Conservation (phyloP, 2,888 invertebrate genomes). For the Ennomos fuscantarius region DNA sequence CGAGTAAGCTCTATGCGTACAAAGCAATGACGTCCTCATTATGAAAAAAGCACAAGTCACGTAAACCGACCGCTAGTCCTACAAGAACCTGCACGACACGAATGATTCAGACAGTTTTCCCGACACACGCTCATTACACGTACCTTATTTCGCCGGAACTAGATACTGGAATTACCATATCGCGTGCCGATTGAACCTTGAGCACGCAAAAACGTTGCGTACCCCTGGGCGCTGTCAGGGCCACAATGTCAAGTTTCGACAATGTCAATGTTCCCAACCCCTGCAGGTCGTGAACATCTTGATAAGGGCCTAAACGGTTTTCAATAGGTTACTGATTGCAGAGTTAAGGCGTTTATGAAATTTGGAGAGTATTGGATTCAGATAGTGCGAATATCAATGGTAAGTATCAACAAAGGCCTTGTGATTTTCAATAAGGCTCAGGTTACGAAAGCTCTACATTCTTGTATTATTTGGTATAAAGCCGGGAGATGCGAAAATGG, state of each 20-base stretch:
- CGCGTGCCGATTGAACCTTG: constrained; percentile 67
- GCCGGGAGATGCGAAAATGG: neutral
- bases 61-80: neutral
- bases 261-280: constrained; percentile 28
- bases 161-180: constrained; percentile 68
- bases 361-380: constrained; percentile 9
- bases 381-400: constrained; percentile 15
- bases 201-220: constrained; percentile 53
- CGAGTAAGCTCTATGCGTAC: no score
- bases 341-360: constrained; percentile 12
- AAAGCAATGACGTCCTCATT: no score
- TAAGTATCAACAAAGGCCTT: neutral
- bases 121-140: constrained; percentile 3
- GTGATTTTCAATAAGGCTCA: constrained; percentile 6
- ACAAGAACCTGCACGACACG: constrained; percentile 1
- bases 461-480: neutral
- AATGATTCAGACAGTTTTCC: constrained; percentile 23
- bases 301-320: constrained; percentile 25
- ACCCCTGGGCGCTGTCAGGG: constrained; percentile 32
- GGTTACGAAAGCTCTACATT: constrained; percentile 4
- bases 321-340: constrained; percentile 26
- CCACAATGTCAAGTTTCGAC: constrained; percentile 49
- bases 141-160: constrained; percentile 49
- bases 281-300: constrained; percentile 17
- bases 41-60: no score